phyloP scores from a whole-genome alignment of 1,140 invertebrate species.

The Papilio dardanus region DNA sequence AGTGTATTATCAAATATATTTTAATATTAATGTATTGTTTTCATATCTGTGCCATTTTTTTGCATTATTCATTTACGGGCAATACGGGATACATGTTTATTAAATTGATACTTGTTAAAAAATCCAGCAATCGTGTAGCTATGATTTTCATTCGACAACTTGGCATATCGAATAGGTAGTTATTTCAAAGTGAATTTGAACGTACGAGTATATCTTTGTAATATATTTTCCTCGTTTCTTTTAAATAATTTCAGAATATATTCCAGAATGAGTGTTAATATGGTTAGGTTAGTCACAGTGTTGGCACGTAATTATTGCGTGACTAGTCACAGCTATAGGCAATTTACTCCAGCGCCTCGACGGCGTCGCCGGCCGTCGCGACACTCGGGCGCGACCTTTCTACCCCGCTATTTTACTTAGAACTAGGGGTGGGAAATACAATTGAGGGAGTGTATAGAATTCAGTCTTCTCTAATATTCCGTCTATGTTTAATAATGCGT shows the following conservation, averaged over 20 bases:
- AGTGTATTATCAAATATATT: not conserved
- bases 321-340: conserved; percentile 41
- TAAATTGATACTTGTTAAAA: too few species aligned
- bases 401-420: conserved; percentile 73
- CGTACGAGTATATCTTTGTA: too few species aligned
- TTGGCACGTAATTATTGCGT: conserved; percentile 28
- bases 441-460: conserved; percentile 8
- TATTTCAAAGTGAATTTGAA: too few species aligned
- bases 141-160: too few species aligned
- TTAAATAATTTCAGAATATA: not conserved
- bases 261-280: not conserved
- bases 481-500: conserved; percentile 66
- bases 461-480: conserved; percentile 57
- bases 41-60: too few species aligned
- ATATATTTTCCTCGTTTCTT: not conserved
- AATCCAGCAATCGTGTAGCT: too few species aligned
- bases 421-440: conserved; percentile 52
- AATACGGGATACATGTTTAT: too few species aligned
- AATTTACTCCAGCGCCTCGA: conserved; percentile 39
- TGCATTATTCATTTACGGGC: too few species aligned
- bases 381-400: conserved; percentile 45
- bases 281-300: conserved; percentile 5
- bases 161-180: too few species aligned
- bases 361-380: conserved; percentile 51
- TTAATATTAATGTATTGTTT: not conserved